Evolutionary conservation across 2,797 vertebrate genomes (phyloP).

Genomic region (Hipposideros larvatus): DNA sequence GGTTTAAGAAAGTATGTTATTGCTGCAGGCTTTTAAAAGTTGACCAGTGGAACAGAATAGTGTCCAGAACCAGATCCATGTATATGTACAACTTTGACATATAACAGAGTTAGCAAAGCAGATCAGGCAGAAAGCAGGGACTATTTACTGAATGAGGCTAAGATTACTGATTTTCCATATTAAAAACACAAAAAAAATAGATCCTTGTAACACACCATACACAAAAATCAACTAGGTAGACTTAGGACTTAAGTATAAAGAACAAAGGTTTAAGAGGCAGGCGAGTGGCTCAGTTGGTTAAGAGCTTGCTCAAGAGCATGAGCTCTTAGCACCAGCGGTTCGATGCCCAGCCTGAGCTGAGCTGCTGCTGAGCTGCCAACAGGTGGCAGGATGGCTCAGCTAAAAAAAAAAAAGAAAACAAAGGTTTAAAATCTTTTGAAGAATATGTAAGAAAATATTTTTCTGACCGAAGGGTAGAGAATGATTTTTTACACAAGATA

Average conservation of each 20-base stretch:
- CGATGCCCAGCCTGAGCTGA: too few relatives aligned
- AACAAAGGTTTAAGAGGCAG: background rate
- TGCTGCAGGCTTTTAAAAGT: background rate
- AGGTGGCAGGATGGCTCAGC: too few relatives aligned
- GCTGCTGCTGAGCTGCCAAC: too few relatives aligned
- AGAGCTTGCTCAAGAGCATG: too few relatives aligned
- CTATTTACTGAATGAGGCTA: background rate
- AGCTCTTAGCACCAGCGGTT: too few relatives aligned
- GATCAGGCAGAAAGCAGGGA: background rate
- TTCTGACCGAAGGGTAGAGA: background rate
- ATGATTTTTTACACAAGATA: background rate
- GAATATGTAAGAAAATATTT: conserved; percentile 3
- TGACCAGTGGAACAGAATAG: too few relatives aligned
- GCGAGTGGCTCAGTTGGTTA: too few relatives aligned
- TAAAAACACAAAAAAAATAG: background rate
- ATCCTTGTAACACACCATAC: background rate
- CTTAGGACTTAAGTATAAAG: background rate
- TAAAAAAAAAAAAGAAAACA: too few relatives aligned
- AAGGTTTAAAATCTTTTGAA: conserved; percentile 34
- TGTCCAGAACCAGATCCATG: background rate
- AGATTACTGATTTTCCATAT: background rate
- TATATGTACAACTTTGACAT: background rate
- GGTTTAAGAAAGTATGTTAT: background rate
- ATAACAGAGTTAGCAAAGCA: background rate
- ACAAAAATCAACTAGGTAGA: background rate